phyloP scores from a whole-genome alignment of 2,113 vertebrate genomes.

The Bostrychus sinensis region DNA sequence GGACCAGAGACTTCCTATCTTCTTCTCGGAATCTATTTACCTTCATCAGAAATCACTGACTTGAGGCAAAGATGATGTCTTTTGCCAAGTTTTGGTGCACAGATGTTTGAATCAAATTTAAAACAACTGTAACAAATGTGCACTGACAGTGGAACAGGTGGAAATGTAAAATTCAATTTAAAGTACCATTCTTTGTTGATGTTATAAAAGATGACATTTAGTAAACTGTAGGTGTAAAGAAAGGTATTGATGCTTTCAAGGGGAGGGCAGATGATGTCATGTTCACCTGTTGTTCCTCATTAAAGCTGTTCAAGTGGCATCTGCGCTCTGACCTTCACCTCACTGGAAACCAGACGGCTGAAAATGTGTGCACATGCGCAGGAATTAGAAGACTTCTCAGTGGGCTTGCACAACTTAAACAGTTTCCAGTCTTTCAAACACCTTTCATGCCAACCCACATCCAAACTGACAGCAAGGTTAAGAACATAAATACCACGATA shows the following conservation, averaged over 20 bases:
- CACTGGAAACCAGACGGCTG: constrained; percentile 36
- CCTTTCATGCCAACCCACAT: constrained; percentile 19
- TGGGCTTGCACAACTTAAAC: constrained; percentile 28
- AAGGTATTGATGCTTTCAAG: neutral
- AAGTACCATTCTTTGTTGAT: neutral
- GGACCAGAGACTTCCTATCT: constrained; percentile 33
- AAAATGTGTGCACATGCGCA: constrained; percentile 25
- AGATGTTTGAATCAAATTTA: constrained; percentile 50
- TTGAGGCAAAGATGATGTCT: constrained; percentile 26
- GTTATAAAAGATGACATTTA: neutral
- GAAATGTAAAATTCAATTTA: constrained; percentile 18
- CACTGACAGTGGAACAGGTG: constrained; percentile 21
- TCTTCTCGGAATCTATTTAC: constrained; percentile 40
- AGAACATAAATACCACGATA: constrained; percentile 30
- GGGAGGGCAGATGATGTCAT: constrained; percentile 41
- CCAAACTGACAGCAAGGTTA: constrained; percentile 26
- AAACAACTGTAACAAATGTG: constrained; percentile 29
- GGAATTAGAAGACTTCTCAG: neutral
- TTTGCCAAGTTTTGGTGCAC: constrained; percentile 22
- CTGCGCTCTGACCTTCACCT: constrained; percentile 53
- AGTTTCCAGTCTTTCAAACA: constrained; percentile 43
- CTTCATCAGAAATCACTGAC: constrained; percentile 46
- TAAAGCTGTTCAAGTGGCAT: constrained; percentile 40
- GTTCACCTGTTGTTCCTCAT: constrained; percentile 36
- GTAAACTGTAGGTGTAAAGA: neutral